Percentiles rank a stretch among this genome's conserved stretches.
Evolutionary conservation across 2,797 vertebrate genomes (phyloP).

Genomic region (Alcedo atthis): DNA sequence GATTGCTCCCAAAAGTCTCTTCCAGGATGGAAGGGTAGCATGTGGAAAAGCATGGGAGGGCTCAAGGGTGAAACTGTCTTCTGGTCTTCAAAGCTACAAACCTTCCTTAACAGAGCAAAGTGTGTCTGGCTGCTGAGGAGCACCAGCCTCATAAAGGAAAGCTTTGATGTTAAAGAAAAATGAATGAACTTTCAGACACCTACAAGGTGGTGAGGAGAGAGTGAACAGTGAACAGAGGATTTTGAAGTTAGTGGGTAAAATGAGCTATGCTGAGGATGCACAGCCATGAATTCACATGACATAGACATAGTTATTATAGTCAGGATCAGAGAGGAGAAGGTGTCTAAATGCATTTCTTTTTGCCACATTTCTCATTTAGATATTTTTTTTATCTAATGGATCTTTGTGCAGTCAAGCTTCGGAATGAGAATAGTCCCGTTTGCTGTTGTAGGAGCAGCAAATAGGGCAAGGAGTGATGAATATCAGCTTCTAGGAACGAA

Average conservation of each 20-base stretch:
- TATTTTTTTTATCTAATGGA: conserved; percentile 42
- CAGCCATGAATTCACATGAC: not conserved
- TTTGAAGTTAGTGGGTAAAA: not conserved
- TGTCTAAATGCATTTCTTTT: conserved; percentile 42
- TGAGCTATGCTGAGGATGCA: not conserved
- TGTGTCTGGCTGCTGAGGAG: not conserved
- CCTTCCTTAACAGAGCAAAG: not conserved
- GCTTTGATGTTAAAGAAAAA: not conserved
- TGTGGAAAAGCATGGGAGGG: not conserved
- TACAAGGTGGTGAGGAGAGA: not conserved
- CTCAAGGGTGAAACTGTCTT: not conserved
- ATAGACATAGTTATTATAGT: not conserved
- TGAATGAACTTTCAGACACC: not conserved
- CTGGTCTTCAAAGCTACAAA: not conserved
- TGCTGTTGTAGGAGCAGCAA: not conserved
- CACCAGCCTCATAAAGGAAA: not conserved
- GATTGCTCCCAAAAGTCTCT: not conserved
- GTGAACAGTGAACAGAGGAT: not conserved
- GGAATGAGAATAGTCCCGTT: not conserved
- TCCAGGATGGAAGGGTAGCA: not conserved
- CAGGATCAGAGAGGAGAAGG: conserved; percentile 41
- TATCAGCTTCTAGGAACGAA: not conserved
- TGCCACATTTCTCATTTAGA: conserved; percentile 55
- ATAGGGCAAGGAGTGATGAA: not conserved
- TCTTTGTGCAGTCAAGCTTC: not conserved